phyloP scores from a whole-genome alignment of 2,888 invertebrate species.

The Idaea biselata region DNA sequence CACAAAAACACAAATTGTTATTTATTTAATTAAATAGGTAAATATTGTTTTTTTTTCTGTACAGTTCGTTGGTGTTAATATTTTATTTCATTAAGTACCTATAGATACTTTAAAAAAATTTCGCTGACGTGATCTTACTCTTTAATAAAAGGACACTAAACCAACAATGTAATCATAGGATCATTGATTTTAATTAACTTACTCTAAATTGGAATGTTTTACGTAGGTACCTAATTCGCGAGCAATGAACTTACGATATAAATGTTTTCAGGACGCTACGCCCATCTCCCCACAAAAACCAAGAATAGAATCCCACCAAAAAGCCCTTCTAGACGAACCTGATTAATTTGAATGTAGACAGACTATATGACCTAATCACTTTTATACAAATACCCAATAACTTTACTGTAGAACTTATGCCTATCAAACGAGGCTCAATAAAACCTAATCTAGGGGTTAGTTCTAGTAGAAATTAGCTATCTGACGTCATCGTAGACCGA shows the following conservation, averaged over 20 bases:
- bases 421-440: slow-evolving; percentile 30
- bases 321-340: background rate
- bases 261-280: background rate
- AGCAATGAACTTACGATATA: background rate
- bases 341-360: background rate
- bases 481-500: slow-evolving; percentile 73
- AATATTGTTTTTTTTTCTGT: too few relatives aligned
- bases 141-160: too few relatives aligned
- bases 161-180: too few relatives aligned
- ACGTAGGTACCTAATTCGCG: background rate
- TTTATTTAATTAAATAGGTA: too few relatives aligned
- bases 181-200: too few relatives aligned
- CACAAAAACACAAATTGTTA: too few relatives aligned
- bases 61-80: too few relatives aligned
- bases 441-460: background rate
- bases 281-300: background rate
- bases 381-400: background rate
- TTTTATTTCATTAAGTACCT: too few relatives aligned
- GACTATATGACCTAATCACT: slow-evolving; percentile 1
- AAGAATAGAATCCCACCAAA: background rate
- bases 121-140: too few relatives aligned
- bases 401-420: slow-evolving; percentile 20
- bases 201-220: too few relatives aligned
- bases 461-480: slow-evolving; percentile 11
- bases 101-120: too few relatives aligned